Evolutionary conservation across 2,797 vertebrate genomes (phyloP), one percentile per base, ranked within the genome.

Genomic region (Psittacula derbiana): DNA sequence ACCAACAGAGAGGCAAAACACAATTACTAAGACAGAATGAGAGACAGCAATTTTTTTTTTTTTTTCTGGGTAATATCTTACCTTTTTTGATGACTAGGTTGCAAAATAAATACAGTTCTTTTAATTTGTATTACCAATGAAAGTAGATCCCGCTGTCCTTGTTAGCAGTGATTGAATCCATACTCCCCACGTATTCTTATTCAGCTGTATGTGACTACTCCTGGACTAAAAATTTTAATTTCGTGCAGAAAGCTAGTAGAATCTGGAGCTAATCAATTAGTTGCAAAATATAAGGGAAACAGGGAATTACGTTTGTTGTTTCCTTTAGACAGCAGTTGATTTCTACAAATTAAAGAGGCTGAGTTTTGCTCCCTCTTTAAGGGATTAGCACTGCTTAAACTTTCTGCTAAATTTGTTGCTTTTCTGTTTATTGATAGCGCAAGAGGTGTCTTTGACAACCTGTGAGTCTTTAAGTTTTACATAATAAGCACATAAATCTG

Each of bases 181-280:
- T 33, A 50, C 10, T 41, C 46, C 6, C 7, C 4, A 3, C 4
- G 13, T 40, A 80, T 47, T 40, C 10, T 62, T 60, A 58, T 50
- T 80, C 46, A 81, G 5, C 8, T 40, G 6, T n/a, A 31, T 43
- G 55, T 57, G 25, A 44, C 12, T 64, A 53, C 6, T 72, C 10
- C 50, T n/a, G n/a, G 20, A 76, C 24, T n/a, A 41, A 76, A 65
- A 82, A 36, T 10, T 3, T 27, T 36, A 17, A 33, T 16, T 71
- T 10, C 0, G 0, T 53, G 8, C 1, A 1, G 21, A 86, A 75
- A 83, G 3, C 9, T 30, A 38, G 4, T 21, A 27, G 36, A 65
- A 44, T 66, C 58, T 72, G 0, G 2, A 24, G 4, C 49, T 72
- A 69, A 80, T 38, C 8, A 61, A 76, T 60, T 20, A 62, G 3